Conservation (phyloP, 2,797 vertebrate species). For the Alectoris magna region DNA sequence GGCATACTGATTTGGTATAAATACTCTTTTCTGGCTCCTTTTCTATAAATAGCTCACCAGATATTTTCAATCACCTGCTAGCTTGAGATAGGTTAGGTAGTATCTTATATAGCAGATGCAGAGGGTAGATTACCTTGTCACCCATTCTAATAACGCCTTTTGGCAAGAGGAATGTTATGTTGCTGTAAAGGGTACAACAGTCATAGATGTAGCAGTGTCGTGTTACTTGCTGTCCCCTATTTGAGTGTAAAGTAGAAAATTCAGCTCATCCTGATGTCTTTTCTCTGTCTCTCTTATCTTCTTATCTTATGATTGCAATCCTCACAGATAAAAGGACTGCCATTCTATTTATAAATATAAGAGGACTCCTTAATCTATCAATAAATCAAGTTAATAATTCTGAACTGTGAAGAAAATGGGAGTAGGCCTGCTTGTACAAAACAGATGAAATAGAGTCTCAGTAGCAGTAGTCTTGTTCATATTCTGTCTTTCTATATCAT, state of each 20-base stretch:
- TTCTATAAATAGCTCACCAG: neutral
- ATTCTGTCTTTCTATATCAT: neutral
- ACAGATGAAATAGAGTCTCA: neutral
- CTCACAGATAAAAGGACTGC: neutral
- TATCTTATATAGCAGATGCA: neutral
- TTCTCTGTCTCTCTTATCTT: neutral
- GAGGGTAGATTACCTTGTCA: neutral
- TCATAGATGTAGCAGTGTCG: neutral
- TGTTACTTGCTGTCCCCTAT: neutral
- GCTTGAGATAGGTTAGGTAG: neutral
- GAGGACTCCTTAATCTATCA: neutral
- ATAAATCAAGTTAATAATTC: neutral
- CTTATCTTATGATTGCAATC: no score
- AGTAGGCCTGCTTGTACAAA: neutral
- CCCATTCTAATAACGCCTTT: neutral
- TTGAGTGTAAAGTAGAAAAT: neutral
- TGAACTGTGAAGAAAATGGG: neutral
- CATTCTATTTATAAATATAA: neutral
- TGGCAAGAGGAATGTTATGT: neutral
- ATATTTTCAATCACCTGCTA: neutral
- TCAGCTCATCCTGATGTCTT: neutral
- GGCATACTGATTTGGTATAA: neutral
- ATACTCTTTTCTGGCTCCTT: neutral
- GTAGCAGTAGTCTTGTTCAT: neutral
- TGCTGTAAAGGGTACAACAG: neutral